These are phyloP conservation scores for Notolabrus celidotus DNA, from an alignment of 2,797 vertebrate species.

Conservation along the genomic window DNA sequence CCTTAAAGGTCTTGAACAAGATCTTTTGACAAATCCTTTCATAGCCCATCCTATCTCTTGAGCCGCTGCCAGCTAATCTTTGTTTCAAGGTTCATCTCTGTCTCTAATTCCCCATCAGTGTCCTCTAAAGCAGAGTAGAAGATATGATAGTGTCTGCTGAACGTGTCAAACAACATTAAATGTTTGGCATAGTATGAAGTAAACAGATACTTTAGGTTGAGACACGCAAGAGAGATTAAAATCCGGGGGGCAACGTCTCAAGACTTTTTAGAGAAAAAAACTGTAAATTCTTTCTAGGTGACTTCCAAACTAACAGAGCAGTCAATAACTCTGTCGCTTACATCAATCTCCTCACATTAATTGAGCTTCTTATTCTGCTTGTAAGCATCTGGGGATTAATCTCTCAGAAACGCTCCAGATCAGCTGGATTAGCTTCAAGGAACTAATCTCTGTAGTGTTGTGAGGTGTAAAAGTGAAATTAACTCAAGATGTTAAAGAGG, in stretches of 20 bases:
- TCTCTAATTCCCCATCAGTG: background rate
- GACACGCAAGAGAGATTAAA: too few species aligned
- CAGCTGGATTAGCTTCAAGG: background rate
- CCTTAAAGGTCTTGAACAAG: background rate
- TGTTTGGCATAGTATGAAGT: background rate
- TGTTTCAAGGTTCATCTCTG: background rate
- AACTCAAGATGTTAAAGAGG: too few species aligned
- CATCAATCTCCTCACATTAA: background rate
- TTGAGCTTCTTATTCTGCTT: constrained; percentile 2
- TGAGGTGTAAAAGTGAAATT: too few species aligned
- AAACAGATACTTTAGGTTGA: too few species aligned
- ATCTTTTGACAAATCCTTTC: background rate
- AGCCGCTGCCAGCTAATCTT: background rate
- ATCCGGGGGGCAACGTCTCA: too few species aligned
- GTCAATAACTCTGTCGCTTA: background rate
- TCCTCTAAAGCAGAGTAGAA: background rate
- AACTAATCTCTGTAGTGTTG: background rate
- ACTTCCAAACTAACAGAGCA: background rate
- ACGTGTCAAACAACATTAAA: background rate
- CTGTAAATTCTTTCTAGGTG: too few species aligned
- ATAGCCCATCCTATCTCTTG: background rate
- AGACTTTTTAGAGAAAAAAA: too few species aligned
- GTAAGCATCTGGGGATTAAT: background rate
- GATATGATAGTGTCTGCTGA: background rate
- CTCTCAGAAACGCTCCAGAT: background rate